Conservation (phyloP, 2,888 invertebrate species). For the Girardia tigrina region DNA sequence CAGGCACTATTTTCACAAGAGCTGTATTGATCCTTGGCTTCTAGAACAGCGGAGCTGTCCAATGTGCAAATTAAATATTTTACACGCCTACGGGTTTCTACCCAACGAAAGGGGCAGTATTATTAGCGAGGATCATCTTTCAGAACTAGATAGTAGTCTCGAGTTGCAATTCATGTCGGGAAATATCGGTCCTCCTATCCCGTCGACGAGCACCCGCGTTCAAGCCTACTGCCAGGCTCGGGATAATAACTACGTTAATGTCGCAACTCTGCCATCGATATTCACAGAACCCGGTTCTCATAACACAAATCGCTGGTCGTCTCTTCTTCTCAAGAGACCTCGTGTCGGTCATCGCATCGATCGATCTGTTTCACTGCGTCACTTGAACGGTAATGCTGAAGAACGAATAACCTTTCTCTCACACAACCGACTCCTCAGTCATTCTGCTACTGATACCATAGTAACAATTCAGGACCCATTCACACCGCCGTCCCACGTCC, state of each 20-base stretch:
- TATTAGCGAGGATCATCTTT: constrained; percentile 28
- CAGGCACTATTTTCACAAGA: constrained; percentile 86
- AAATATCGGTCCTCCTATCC: constrained; percentile 4
- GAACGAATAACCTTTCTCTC: constrained; percentile 10
- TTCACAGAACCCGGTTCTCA: not conserved
- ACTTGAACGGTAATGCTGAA: not conserved
- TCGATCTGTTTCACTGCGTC: not conserved
- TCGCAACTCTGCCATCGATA: constrained; percentile 1
- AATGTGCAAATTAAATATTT: constrained; percentile 89
- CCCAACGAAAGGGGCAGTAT: constrained; percentile 37
- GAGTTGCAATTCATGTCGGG: constrained; percentile 7
- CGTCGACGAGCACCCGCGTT: not conserved
- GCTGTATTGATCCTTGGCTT: constrained; percentile 87
- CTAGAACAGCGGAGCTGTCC: constrained; percentile 84
- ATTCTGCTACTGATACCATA: constrained; percentile 4
- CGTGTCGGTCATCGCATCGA: constrained; percentile 13
- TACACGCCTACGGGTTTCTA: constrained; percentile 57
- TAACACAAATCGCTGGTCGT: not conserved
- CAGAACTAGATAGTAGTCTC: constrained; percentile 26
- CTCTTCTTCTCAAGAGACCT: not conserved
- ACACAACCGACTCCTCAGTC: not conserved
- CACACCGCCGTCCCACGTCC: not conserved
- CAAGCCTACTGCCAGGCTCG: constrained; percentile 3
- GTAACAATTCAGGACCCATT: constrained; percentile 3
- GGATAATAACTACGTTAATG: constrained; percentile 4